These are phyloP conservation scores for Lepus europaeus DNA, from an alignment of 2,113 vertebrate genomes.

Conservation along the genomic window DNA sequence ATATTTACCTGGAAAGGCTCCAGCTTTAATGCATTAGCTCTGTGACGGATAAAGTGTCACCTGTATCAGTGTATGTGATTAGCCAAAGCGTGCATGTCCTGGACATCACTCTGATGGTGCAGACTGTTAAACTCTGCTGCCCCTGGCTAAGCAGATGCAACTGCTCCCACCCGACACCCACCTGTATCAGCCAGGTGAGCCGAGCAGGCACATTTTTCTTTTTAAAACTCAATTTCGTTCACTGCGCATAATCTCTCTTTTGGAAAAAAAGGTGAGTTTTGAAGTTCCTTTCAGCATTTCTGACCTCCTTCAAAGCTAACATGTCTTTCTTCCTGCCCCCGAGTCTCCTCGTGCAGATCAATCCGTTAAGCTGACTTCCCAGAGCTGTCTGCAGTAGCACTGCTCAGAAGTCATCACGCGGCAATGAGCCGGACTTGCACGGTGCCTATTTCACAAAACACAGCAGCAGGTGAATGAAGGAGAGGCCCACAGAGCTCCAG, in stretches of 20 bases:
- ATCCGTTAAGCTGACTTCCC: not conserved
- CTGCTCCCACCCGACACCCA: not conserved
- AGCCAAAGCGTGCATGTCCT: not conserved
- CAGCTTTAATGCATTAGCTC: constrained; percentile 14
- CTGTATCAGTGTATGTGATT: not conserved
- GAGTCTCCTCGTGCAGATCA: constrained; percentile 11
- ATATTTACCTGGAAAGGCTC: no score
- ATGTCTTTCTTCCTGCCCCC: not conserved
- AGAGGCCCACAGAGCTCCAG: not conserved
- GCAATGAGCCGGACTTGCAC: not conserved
- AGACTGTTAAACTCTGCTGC: not conserved
- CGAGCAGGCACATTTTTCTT: constrained; percentile 31
- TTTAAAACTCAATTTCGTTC: constrained; percentile 49
- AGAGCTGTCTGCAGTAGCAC: not conserved
- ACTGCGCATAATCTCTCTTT: not conserved
- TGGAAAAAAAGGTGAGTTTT: not conserved
- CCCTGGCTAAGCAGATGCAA: constrained; percentile 1
- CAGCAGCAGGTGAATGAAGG: not conserved
- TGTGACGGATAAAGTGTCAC: not conserved
- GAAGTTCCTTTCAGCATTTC: constrained; percentile 22
- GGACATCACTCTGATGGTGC: not conserved
- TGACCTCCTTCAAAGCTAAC: not conserved
- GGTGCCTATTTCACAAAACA: not conserved
- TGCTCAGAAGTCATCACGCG: not conserved
- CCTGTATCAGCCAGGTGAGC: not conserved